Evolutionary conservation across 2,797 vertebrate genomes (phyloP).

Genomic region (Argya squamiceps): DNA sequence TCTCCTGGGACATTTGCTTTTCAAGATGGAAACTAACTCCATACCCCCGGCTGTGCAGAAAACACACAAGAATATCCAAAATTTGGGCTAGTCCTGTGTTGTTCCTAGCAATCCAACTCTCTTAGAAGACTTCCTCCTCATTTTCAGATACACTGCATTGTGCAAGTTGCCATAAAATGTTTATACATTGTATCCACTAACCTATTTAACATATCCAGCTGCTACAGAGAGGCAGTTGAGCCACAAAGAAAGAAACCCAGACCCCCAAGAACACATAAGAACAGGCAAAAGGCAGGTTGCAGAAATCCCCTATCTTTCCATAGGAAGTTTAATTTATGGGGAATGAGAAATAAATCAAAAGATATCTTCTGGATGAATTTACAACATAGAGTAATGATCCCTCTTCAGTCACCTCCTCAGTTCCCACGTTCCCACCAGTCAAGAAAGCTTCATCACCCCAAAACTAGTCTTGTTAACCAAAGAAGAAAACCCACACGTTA

Average conservation of each 20-base stretch:
- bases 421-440: not conserved
- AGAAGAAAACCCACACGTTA: not conserved
- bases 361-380: not conserved
- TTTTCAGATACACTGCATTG: not conserved
- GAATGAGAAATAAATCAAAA: not conserved
- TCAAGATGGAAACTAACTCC: not conserved
- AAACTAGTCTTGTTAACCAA: not conserved
- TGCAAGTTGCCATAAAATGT: not conserved
- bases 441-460: not conserved
- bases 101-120: not conserved
- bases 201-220: not conserved
- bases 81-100: fast-evolving
- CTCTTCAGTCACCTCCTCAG: not conserved
- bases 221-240: not conserved
- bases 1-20: not conserved
- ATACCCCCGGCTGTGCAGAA: not conserved
- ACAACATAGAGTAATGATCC: not conserved
- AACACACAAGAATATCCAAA: not conserved
- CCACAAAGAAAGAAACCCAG: not conserved
- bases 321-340: not conserved
- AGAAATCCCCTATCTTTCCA: not conserved
- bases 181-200: not conserved
- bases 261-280: not conserved
- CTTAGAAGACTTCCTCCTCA: not conserved
- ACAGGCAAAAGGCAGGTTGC: not conserved